Percentiles rank a stretch among this genome's conserved stretches.
Evolutionary conservation across 2,797 vertebrate genomes (phyloP).

Genomic region (Anniella stebbinsi): DNA sequence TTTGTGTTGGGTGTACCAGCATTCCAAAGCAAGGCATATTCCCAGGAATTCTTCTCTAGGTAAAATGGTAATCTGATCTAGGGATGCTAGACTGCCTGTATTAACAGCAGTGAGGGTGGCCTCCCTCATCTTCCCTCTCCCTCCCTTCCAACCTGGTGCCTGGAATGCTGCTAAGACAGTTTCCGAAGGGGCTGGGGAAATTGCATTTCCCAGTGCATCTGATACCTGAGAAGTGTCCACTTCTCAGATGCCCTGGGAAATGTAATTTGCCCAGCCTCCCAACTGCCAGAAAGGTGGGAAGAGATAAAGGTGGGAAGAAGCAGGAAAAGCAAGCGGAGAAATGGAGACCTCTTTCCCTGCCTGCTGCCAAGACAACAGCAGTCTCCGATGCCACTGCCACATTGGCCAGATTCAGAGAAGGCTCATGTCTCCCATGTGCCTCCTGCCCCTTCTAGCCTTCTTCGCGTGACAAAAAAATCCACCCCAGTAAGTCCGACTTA

Average conservation of each 20-base stretch:
- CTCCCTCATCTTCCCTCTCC: not conserved
- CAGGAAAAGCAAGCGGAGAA: not conserved
- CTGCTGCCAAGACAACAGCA: not conserved
- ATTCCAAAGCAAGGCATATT: not conserved
- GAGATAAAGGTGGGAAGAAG: not conserved
- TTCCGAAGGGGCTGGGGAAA: not conserved
- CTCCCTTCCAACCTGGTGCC: not conserved
- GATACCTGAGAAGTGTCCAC: not conserved
- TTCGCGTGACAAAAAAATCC: no score
- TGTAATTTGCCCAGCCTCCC: not conserved
- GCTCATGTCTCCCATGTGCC: no score
- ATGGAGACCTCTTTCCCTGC: not conserved
- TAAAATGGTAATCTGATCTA: not conserved
- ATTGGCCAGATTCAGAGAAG: not conserved
- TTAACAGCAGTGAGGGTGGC: not conserved
- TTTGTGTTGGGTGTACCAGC: not conserved
- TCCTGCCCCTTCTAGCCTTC: no score
- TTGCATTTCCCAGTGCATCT: not conserved
- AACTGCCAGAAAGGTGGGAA: not conserved
- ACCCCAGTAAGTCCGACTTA: no score
- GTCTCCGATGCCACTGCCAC: not conserved
- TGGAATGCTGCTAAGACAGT: not conserved
- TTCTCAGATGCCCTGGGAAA: no score
- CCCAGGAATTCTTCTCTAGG: not conserved
- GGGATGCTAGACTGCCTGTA: not conserved